Base-by-base conservation (phyloP, 1,140 invertebrate species). In the Papilio polyxenes region DNA sequence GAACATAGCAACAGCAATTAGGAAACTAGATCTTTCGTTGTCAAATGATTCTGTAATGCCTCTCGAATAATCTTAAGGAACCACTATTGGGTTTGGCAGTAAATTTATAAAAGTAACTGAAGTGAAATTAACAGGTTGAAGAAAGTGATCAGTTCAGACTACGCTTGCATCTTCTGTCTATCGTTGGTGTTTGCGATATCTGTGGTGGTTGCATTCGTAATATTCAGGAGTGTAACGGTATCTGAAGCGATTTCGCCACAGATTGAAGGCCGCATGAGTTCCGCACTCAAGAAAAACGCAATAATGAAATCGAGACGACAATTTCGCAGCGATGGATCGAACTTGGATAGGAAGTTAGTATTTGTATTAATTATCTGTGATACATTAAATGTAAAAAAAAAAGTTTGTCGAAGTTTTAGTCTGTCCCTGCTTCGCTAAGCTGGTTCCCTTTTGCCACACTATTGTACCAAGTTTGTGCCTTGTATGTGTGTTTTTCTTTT, bases 111-210 rank as follows among this genome's bases (percentile, higher is more conserved):
- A 44, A 48, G 74, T 75, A 48, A 40, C 11, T 49, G 20, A 40
- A 65, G 48, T 59, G 13, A 69, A 82, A 59, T 51, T 87, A 84
- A 31, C 86, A 93, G 92, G 2, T 80, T 93, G 6, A 91, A 90
- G 74, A 90, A 89, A 37, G 53, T 92, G 0, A 75, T 88, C 0
- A 84, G 82, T 0, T 89, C 88, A 0, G 89, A 92, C 13, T 92
- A 90, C 77, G 85, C 86, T 0, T 92, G 92, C 74, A 75, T 91
- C 0, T 75, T 62, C 0, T 91, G 87, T 59, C 84, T 93, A 0
- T 76, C 87, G 3, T 9, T 90, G 0, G 44, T 92, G 0, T 90
- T 92, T 76, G 40, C 84, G 0, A 62, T 89, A 0, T 87, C 90
- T 0, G 87, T 92, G 4, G 78, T 84, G 0, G 85, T 87, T 0